A percentile compares a stretch with the other conserved stretches of the same genome.
Evolutionary conservation across 2,888 invertebrate genomes (phyloP).

Genomic region (Acronicta aceris): DNA sequence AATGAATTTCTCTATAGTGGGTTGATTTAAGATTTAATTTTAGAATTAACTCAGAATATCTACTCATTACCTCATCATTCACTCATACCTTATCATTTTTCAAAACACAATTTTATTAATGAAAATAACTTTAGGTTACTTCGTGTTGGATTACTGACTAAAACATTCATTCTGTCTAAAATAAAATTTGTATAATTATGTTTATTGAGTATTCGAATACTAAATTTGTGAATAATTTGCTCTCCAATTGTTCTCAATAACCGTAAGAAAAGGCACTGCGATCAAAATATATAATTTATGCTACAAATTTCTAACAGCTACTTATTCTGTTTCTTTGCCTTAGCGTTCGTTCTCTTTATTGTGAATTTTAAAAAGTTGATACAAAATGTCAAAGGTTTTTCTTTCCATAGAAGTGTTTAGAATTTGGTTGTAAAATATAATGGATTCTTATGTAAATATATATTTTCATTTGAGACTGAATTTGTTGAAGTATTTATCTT

Average conservation of each 20-base stretch:
- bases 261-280: constrained; percentile 5
- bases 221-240: not conserved
- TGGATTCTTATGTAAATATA: not conserved
- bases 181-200: constrained; percentile 1
- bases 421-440: not conserved
- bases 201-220: constrained; percentile 1
- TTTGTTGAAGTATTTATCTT: not conserved
- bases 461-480: not conserved
- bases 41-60: too few species aligned
- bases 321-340: constrained; percentile 7
- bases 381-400: constrained; percentile 11
- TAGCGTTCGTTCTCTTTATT: not conserved
- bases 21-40: too few species aligned
- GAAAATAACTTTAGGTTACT: too few species aligned
- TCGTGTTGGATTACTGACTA: not conserved
- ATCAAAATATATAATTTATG: constrained; percentile 7
- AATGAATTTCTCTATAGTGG: too few species aligned
- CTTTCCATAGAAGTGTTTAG: not conserved
- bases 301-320: constrained; percentile 14
- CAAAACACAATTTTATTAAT: too few species aligned
- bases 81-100: too few species aligned
- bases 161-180: not conserved
- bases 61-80: too few species aligned
- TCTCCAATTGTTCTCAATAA: constrained; percentile 9
- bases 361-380: constrained; percentile 1